Evolutionary conservation across 2,888 invertebrate genomes (phyloP), one percentile per base, ranked within the genome.

Genomic region (Netelia melanura): DNA sequence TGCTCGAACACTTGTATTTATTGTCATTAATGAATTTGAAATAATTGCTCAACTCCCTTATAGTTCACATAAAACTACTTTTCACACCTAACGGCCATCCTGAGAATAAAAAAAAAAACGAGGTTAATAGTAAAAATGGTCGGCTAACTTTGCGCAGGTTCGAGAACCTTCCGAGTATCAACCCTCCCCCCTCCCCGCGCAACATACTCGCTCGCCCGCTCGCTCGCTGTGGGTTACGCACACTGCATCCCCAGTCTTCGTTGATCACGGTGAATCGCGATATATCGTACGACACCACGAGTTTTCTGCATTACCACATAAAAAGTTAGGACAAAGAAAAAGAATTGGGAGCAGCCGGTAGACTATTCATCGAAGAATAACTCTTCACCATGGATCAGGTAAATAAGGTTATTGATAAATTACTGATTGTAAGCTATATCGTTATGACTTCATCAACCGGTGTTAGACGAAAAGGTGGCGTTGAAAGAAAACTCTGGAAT

Each of bases 161-260:
- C 84, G 81, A 85, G 84, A 85, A 85, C 78, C 52, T 85, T 85
- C 84, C 58, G 75, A 71, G 82, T 65, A 38, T 38, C 38, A 38
- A 38, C 38, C 38, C 38, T 38, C 38, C 6, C 38, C 38, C 38
- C 38, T 0, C 38, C 38, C 38, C 38, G 38, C 8, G 0, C 38
- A 6, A 5, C 38, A 38, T 38, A 8, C 78, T 71, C 77, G 44
- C 80, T 72, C 75, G 44, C 80, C 67, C 75, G 70, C 81, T 77
- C 23, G 44, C 30, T 30, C 30, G 30, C 30, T 30, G 30, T 30
- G 30, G 30, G 30, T 30, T 3, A 30, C 30, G 21, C 61, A 70
- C 72, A 62, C 54, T 38, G 38, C 38, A 38, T 62, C 72, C 77
- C 77, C 77, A 77, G 81, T 68, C 56, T 79, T 58, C 54, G 58